A percentile compares a stretch with the other conserved stretches of the same genome.
Evolutionary conservation across 2,797 vertebrate genomes (phyloP).

Genomic region (Protosalanx chinensis): DNA sequence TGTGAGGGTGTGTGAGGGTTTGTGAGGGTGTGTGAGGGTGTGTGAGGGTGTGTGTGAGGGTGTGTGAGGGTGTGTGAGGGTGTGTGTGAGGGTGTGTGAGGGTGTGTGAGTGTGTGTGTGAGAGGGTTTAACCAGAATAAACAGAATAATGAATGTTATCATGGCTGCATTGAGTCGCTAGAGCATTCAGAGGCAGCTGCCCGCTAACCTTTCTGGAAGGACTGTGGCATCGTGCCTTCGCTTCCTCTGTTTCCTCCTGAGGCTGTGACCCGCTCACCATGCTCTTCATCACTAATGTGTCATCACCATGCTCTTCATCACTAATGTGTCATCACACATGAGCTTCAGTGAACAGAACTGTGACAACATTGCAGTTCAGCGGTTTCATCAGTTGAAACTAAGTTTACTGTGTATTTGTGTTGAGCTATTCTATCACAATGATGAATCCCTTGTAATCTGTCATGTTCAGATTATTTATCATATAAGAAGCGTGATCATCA

Average conservation of each 20-base stretch:
- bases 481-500: constrained; percentile 54
- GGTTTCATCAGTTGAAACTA: constrained; percentile 33
- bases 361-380: no score
- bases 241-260: constrained; percentile 54
- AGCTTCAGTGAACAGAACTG: constrained; percentile 48
- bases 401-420: constrained; percentile 29
- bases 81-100: neutral
- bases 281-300: constrained; percentile 71
- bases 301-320: constrained; percentile 69
- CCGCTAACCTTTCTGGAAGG: constrained; percentile 80
- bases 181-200: constrained; percentile 90
- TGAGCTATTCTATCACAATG: constrained; percentile 28
- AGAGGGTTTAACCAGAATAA: constrained; percentile 56
- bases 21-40: no score
- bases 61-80: no score
- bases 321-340: constrained; percentile 53
- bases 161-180: constrained; percentile 80
- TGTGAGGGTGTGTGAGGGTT: no score
- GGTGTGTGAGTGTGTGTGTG: constrained; percentile 25
- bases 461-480: constrained; percentile 26
- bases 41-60: no score
- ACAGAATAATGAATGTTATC: constrained; percentile 85
- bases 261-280: constrained; percentile 69
- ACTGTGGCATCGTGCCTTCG: no score
- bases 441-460: constrained; percentile 31